Evolutionary conservation across 2,113 vertebrate species (phyloP).

Genomic region (Piaya cayana): DNA sequence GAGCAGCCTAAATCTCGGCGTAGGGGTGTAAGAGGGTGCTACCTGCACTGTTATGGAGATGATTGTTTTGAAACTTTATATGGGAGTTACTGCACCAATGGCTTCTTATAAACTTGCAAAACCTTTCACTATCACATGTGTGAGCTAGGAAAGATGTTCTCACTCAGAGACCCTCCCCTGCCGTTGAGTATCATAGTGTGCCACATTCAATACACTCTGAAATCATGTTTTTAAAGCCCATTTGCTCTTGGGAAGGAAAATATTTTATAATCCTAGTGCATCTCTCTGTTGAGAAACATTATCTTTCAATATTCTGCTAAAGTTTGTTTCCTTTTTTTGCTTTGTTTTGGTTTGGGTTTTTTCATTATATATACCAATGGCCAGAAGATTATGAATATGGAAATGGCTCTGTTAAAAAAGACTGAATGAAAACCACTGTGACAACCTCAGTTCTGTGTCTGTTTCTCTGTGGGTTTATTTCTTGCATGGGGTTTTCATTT

Average conservation of each 20-base stretch:
- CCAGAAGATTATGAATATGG: not conserved
- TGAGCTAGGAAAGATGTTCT: not conserved
- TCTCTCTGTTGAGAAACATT: not conserved
- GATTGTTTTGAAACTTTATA: not conserved
- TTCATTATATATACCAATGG: not conserved
- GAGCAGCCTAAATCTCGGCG: not conserved
- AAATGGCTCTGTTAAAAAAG: not conserved
- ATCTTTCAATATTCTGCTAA: not conserved
- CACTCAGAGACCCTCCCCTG: not conserved
- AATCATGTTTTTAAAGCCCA: not conserved
- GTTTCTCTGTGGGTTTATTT: not conserved
- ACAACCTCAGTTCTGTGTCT: not conserved
- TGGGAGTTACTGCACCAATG: not conserved
- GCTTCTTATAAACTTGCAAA: not conserved
- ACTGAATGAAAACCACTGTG: slow-evolving; percentile 24
- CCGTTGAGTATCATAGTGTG: not conserved
- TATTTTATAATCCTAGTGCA: not conserved
- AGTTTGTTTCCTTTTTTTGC: not conserved
- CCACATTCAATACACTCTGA: not conserved
- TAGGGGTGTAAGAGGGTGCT: not conserved
- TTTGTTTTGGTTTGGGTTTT: not conserved
- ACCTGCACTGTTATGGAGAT: not conserved
- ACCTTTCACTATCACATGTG: not conserved
- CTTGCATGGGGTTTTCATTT: not conserved
- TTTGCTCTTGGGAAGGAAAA: not conserved